A percentile compares a stretch with the other conserved stretches of the same genome.
Evolutionary conservation across 2,888 invertebrate species (phyloP).

Genomic region (Diarsia mendica): DNA sequence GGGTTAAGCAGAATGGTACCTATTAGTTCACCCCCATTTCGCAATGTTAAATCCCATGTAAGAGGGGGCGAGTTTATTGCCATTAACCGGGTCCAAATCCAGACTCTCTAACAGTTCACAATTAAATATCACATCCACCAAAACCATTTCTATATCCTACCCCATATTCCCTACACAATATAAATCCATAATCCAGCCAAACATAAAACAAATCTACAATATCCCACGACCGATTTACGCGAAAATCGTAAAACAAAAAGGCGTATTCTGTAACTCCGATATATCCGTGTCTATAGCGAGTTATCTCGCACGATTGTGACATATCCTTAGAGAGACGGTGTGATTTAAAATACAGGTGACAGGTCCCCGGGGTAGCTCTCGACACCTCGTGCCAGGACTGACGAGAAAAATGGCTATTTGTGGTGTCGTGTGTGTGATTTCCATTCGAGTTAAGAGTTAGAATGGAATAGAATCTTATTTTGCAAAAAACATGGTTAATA

Average conservation of each 20-base stretch:
- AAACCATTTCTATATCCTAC: background rate
- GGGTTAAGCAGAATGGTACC: too few relatives aligned
- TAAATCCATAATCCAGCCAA: slow-evolving; percentile 1
- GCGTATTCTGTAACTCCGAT: slow-evolving; percentile 3
- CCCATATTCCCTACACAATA: background rate
- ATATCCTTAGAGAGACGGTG: slow-evolving; percentile 63
- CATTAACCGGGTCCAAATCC: too few relatives aligned
- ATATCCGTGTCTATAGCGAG: slow-evolving; percentile 43
- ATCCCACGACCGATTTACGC: slow-evolving; percentile 17
- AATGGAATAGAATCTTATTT: background rate
- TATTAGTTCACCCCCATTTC: too few relatives aligned
- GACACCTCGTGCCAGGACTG: slow-evolving; percentile 43
- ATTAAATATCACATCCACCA: background rate
- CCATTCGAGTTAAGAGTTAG: slow-evolving; percentile 3
- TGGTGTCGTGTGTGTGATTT: slow-evolving; percentile 7
- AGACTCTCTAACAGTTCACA: background rate
- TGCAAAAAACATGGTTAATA: background rate
- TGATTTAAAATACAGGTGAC: slow-evolving; percentile 71
- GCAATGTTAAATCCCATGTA: too few relatives aligned
- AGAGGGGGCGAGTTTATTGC: too few relatives aligned
- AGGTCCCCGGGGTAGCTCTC: slow-evolving; percentile 53
- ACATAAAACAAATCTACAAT: slow-evolving; percentile 25
- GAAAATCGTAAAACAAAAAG: slow-evolving; percentile 17
- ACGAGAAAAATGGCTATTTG: slow-evolving; percentile 41
- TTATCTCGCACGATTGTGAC: slow-evolving; percentile 67